Conservation (phyloP, 2,888 invertebrate species). For the Morpho deidamia region DNA sequence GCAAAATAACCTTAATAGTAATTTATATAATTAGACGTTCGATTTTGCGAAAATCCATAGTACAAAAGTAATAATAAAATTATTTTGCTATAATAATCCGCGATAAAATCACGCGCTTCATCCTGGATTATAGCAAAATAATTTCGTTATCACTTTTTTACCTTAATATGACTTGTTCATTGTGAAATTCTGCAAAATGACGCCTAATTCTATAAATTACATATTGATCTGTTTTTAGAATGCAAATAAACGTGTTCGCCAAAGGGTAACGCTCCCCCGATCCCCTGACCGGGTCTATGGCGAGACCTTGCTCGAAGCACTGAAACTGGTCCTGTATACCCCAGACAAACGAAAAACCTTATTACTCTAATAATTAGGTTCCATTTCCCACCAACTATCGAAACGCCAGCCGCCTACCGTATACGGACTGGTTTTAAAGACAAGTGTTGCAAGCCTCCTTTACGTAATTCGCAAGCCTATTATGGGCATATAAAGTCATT, state of each 20-base stretch:
- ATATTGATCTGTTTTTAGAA: too few species aligned
- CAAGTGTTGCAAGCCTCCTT: constrained; percentile 39
- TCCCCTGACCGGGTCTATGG: constrained; percentile 39
- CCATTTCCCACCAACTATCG: background rate
- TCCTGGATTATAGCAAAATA: too few species aligned
- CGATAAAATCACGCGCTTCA: too few species aligned
- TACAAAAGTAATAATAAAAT: too few species aligned
- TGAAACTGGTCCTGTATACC: constrained; percentile 48
- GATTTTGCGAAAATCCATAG: too few species aligned
- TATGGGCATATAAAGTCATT: constrained; percentile 27
- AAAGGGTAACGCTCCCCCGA: constrained; percentile 32
- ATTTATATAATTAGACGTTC: too few species aligned
- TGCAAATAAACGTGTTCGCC: constrained; percentile 26
- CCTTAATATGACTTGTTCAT: too few species aligned
- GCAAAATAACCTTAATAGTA: too few species aligned
- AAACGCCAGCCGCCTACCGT: constrained; percentile 19
- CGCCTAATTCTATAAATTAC: too few species aligned
- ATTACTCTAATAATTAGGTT: background rate
- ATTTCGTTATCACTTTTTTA: too few species aligned
- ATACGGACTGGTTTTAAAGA: constrained; percentile 40
- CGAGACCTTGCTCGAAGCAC: constrained; percentile 60
- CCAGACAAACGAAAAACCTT: constrained; percentile 1
- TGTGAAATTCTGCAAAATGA: too few species aligned
- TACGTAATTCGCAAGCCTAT: constrained; percentile 50
- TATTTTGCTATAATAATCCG: too few species aligned